Conservation (phyloP, 2,113 vertebrate genomes). For the Vireo altiloquus region DNA sequence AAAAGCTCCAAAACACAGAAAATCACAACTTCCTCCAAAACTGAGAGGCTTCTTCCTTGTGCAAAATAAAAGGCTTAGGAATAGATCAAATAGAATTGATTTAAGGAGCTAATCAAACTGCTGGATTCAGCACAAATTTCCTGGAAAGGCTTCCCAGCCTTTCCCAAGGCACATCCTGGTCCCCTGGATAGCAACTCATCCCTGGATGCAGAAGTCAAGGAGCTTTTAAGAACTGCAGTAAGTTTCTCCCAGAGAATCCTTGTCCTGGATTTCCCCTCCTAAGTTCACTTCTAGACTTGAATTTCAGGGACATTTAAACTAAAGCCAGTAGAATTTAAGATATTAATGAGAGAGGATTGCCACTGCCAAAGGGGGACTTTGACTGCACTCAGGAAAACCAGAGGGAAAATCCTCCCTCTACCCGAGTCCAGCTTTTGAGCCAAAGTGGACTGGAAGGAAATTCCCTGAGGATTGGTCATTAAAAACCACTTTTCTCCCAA, state of each 20-base stretch:
- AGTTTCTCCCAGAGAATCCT: neutral
- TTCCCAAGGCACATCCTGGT: accelerated
- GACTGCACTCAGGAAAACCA: neutral
- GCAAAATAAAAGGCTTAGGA: neutral
- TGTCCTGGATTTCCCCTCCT: neutral
- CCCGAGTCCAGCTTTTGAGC: neutral
- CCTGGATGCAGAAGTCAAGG: neutral
- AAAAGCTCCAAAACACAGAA: neutral
- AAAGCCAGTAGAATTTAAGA: neutral
- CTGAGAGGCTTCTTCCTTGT: neutral
- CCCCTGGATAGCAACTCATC: neutral
- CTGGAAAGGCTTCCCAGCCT: neutral
- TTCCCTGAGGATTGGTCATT: neutral
- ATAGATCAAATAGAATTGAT: neutral
- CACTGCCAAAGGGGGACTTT: neutral
- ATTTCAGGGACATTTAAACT: neutral
- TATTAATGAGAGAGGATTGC: neutral
- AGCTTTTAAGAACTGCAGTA: neutral
- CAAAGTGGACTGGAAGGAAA: neutral
- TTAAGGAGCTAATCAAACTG: neutral
- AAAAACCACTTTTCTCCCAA: neutral
- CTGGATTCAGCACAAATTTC: neutral
- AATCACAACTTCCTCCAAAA: neutral
- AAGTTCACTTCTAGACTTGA: neutral
- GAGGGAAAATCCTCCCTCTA: neutral